Conservation (phyloP, 2,888 invertebrate species). For the Callosobruchus maculatus region DNA sequence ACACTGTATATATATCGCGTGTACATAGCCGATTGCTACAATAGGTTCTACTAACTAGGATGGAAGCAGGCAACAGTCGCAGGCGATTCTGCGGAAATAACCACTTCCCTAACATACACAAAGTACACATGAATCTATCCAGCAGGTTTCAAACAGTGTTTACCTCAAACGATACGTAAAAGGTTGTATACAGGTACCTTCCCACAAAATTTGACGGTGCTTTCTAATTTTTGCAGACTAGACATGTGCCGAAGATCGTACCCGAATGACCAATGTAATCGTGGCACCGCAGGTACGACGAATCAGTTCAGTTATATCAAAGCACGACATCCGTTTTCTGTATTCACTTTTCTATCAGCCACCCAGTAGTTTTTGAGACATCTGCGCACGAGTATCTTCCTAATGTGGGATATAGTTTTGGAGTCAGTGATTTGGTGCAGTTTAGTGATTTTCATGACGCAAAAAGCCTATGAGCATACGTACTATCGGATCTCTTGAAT, state of each 20-base stretch:
- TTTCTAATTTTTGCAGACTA: constrained; percentile 73
- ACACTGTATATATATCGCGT: constrained; percentile 6
- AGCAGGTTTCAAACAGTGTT: neutral
- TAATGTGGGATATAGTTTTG: neutral
- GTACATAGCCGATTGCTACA: constrained; percentile 10
- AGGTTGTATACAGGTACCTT: neutral
- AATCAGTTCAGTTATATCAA: neutral
- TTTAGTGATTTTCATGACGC: neutral
- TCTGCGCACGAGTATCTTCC: neutral
- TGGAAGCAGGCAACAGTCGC: neutral
- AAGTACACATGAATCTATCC: neutral
- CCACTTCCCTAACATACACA: neutral
- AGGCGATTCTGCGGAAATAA: neutral
- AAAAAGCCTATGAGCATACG: too few relatives aligned
- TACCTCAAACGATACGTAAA: neutral
- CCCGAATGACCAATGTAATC: constrained; percentile 93
- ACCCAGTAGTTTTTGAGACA: neutral
- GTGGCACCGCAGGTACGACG: constrained; percentile 92
- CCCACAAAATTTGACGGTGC: constrained; percentile 34
- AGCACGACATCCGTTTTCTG: neutral
- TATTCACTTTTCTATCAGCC: neutral
- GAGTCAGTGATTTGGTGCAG: neutral
- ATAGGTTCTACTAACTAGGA: neutral
- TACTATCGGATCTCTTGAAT: too few relatives aligned
- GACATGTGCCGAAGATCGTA: constrained; percentile 97